phyloP scores from a whole-genome alignment of 1,140 invertebrate species.

The Drosophila repleta region DNA sequence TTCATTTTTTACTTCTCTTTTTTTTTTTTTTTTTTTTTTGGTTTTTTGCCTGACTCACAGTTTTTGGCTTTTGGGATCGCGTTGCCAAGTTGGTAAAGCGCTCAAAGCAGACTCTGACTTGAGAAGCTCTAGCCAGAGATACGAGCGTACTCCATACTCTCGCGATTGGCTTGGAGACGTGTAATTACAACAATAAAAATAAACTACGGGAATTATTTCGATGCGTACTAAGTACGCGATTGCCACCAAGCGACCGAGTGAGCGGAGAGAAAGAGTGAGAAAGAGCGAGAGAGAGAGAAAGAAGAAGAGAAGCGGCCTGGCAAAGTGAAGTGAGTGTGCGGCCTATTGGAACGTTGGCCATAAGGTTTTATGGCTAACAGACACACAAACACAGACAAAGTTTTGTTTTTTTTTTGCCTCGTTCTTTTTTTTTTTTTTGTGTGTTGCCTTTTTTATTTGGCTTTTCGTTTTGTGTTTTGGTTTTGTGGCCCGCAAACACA shows the following conservation, averaged over 20 bases:
- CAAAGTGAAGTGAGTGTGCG: slow-evolving; percentile 41
- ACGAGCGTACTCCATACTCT: slow-evolving; percentile 17
- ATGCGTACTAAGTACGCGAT: slow-evolving; percentile 66
- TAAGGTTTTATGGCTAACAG: slow-evolving; percentile 72
- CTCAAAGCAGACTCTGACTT: slow-evolving; percentile 7
- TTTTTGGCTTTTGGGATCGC: slow-evolving; percentile 29
- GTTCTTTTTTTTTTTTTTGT: slow-evolving; percentile 20
- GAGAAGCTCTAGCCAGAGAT: slow-evolving; percentile 9
- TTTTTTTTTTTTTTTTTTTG: background rate
- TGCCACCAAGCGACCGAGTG: slow-evolving; percentile 4
- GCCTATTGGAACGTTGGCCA: slow-evolving; percentile 78
- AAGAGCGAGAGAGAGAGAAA: slow-evolving; percentile 5
- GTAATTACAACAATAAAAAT: slow-evolving; percentile 82
- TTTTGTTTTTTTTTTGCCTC: slow-evolving; percentile 14
- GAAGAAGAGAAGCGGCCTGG: background rate
- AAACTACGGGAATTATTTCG: slow-evolving; percentile 77
- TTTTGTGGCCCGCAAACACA: slow-evolving; percentile 64
- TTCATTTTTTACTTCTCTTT: slow-evolving; percentile 23
- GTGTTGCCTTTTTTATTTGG: slow-evolving; percentile 42
- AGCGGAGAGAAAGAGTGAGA: slow-evolving; percentile 2
- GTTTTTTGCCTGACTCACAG: slow-evolving; percentile 31
- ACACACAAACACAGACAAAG: slow-evolving; percentile 30
- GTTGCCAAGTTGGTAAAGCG: slow-evolving; percentile 36
- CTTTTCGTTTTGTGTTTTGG: slow-evolving; percentile 32
- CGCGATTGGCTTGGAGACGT: slow-evolving; percentile 52